Percentiles rank a stretch among this genome's conserved stretches.
These are phyloP conservation scores for Zeus faber DNA, from an alignment of 2,113 vertebrate genomes.

Conservation along the genomic window DNA sequence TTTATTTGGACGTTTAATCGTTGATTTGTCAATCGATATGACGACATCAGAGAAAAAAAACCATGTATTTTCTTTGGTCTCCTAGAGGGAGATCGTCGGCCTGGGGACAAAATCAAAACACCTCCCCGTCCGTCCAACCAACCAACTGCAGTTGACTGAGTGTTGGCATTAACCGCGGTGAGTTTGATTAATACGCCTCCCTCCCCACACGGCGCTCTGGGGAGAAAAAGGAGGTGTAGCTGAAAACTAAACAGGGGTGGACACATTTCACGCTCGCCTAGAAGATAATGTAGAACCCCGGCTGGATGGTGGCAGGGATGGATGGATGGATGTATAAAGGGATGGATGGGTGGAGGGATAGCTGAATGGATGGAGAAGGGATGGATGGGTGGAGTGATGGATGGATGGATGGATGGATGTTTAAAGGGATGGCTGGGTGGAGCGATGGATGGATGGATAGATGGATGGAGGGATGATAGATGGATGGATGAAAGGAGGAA, in stretches of 20 bases:
- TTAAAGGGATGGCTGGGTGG: too few species aligned
- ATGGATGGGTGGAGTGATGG: too few species aligned
- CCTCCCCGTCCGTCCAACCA: constrained; percentile 78
- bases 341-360: too few species aligned
- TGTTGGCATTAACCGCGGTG: constrained; percentile 88
- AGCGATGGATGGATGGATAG: too few species aligned
- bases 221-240: constrained; percentile 60
- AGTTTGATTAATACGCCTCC: constrained; percentile 91
- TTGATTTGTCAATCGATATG: too few species aligned
- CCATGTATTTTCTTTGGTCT: constrained; percentile 63
- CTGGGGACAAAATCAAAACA: constrained; percentile 81
- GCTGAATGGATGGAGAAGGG: too few species aligned
- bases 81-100: constrained; percentile 70
- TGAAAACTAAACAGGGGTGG: constrained; percentile 73
- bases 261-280: constrained; percentile 66
- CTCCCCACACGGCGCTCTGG: constrained; percentile 56
- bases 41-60: neutral
- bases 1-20: too few species aligned
- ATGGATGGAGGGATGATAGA: too few species aligned
- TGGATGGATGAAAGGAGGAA: too few species aligned
- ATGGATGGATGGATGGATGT: too few species aligned
- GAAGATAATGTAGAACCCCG: constrained; percentile 62
- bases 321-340: neutral
- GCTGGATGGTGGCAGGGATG: neutral
- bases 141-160: constrained; percentile 83